A percentile compares a stretch with the other conserved stretches of the same genome.
phyloP scores from a whole-genome alignment of 1,140 invertebrate species.

The Patella vulgata region DNA sequence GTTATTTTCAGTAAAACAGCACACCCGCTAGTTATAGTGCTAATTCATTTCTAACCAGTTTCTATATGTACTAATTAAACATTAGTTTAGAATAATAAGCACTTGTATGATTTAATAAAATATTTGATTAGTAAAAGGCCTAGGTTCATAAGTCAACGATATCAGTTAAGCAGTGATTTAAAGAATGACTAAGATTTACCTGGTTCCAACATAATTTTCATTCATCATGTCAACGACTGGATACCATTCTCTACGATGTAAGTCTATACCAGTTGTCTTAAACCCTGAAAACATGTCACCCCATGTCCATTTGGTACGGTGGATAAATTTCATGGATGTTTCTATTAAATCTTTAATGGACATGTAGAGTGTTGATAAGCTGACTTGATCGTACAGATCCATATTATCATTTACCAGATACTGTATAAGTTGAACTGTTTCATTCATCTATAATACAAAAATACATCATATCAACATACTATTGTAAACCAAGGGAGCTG shows the following conservation, averaged over 20 bases:
- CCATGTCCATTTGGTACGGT: constrained; percentile 6
- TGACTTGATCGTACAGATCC: neutral
- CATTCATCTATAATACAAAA: constrained; percentile 5
- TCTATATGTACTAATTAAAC: too few species aligned
- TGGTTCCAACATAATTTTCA: constrained; percentile 6
- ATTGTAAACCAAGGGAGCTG: too few species aligned
- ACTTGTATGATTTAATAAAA: too few species aligned
- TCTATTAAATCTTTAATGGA: neutral
- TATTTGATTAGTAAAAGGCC: too few species aligned
- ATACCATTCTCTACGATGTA: constrained; percentile 10
- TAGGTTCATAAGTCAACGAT: too few species aligned
- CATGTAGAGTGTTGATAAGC: neutral
- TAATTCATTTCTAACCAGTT: too few species aligned
- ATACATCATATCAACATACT: too few species aligned
- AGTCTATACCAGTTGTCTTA: neutral
- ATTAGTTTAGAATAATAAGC: too few species aligned
- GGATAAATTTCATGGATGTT: neutral
- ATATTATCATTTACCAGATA: neutral
- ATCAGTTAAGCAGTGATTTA: too few species aligned
- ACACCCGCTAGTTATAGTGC: too few species aligned
- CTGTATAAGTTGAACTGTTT: constrained; percentile 1
- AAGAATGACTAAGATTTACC: too few species aligned
- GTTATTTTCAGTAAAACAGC: too few species aligned
- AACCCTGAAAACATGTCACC: constrained; percentile 1
- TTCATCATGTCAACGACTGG: constrained; percentile 25